Conservation (phyloP, 1,140 invertebrate species). For the Bilobella aurantiaca region DNA sequence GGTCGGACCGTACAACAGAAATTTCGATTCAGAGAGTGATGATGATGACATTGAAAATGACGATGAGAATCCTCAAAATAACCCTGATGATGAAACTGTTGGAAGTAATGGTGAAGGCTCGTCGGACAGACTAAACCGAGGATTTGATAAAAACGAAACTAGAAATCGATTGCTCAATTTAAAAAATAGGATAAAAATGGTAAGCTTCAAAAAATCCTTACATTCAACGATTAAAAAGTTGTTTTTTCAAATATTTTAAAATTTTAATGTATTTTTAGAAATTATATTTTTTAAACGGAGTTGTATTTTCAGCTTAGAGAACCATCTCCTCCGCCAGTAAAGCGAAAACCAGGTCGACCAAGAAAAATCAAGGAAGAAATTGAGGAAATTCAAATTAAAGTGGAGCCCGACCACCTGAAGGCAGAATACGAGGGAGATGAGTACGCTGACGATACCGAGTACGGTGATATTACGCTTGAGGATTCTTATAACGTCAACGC, state of each 20-base stretch:
- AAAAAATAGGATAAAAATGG: not conserved
- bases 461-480: not conserved
- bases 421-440: not conserved
- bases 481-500: too few relatives aligned
- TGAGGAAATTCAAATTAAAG: not conserved
- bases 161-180: not conserved
- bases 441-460: not conserved
- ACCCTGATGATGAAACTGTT: not conserved
- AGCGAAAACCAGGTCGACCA: not conserved
- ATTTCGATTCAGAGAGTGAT: not conserved
- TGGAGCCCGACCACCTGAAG: not conserved
- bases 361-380: not conserved
- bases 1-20: not conserved
- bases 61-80: not conserved
- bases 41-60: not conserved
- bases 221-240: not conserved
- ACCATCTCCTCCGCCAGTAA: not conserved
- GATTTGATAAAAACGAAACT: not conserved
- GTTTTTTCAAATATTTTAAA: not conserved
- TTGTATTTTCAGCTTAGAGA: not conserved
- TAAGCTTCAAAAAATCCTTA: not conserved
- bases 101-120: not conserved
- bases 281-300: not conserved
- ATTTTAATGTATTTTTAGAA: not conserved
- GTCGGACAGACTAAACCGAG: not conserved